phyloP scores from a whole-genome alignment of 2,888 invertebrate species.

The Callyntrura sp. region DNA sequence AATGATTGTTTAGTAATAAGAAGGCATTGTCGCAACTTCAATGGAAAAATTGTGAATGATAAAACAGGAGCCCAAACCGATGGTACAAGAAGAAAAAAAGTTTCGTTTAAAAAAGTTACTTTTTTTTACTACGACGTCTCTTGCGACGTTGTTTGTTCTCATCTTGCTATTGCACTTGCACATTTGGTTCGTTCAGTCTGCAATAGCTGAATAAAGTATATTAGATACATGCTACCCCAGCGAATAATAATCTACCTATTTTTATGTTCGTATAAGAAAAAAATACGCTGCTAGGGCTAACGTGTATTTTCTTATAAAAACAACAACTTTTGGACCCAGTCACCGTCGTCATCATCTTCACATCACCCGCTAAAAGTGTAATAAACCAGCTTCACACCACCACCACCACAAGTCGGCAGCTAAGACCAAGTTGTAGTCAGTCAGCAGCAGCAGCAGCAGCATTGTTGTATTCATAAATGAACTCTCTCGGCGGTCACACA shows the following conservation, averaged over 20 bases:
- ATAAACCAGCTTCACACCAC: conserved; percentile 72
- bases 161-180: conserved; percentile 31
- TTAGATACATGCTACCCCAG: not conserved
- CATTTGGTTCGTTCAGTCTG: not conserved
- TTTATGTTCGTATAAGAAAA: not conserved
- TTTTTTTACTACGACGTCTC: not conserved
- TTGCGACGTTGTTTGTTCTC: conserved; percentile 23
- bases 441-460: no score
- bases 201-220: not conserved
- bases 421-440: conserved; percentile 38
- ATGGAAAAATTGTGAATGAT: conserved; percentile 55
- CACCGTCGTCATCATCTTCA: conserved; percentile 38
- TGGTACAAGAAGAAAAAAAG: conserved; percentile 7
- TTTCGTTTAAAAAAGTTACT: conserved; percentile 15
- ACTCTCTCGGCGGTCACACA: conserved; percentile 35
- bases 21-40: conserved; percentile 61
- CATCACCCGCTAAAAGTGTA: conserved; percentile 76
- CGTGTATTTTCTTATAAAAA: no score
- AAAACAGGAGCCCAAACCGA: conserved; percentile 4
- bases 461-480: not conserved
- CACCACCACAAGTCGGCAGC: conserved; percentile 22
- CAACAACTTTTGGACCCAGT: conserved; percentile 1
- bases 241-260: not conserved
- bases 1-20: conserved; percentile 42
- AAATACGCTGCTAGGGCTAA: not conserved